These are phyloP conservation scores for Aporrectodea caliginosa DNA, from an alignment of 1,140 invertebrate species.

Conservation along the genomic window DNA sequence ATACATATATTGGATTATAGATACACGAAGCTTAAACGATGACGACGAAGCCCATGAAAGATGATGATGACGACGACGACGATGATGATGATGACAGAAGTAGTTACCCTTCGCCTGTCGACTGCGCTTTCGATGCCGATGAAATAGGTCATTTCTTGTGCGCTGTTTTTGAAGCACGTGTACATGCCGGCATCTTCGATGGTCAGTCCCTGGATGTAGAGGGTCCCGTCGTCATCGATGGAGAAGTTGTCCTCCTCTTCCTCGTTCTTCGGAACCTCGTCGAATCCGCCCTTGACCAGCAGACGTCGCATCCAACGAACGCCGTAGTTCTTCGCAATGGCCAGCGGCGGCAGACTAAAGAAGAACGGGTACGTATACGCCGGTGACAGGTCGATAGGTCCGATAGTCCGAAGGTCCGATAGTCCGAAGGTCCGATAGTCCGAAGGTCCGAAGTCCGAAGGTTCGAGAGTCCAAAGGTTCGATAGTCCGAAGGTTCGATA, in stretches of 20 bases:
- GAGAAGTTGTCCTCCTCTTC: conserved; percentile 1
- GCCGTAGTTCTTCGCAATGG: not conserved
- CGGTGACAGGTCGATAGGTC: not conserved
- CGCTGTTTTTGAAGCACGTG: conserved; percentile 18
- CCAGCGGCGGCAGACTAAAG: conserved; percentile 7
- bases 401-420: not conserved
- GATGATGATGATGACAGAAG: too few relatives aligned
- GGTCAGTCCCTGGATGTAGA: conserved; percentile 3
- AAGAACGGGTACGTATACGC: not conserved
- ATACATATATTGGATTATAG: too few relatives aligned
- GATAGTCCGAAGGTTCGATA: not conserved
- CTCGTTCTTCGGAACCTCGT: conserved; percentile 7
- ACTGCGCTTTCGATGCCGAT: conserved; percentile 12
- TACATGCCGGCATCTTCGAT: conserved; percentile 11
- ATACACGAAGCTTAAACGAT: too few relatives aligned
- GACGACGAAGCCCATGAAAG: too few relatives aligned
- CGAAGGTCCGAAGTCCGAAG: not conserved
- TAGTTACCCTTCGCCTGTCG: conserved; percentile 5
- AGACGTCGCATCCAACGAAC: conserved; percentile 12
- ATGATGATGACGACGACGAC: too few relatives aligned
- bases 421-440: not conserved
- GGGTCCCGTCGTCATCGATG: conserved; percentile 1
- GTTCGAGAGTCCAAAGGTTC: not conserved
- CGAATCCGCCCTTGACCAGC: conserved; percentile 1
- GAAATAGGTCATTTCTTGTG: conserved; percentile 7